Evolutionary conservation across 2,888 invertebrate genomes (phyloP), one percentile per base, ranked within the genome.

Genomic region (Dusona sp.): DNA sequence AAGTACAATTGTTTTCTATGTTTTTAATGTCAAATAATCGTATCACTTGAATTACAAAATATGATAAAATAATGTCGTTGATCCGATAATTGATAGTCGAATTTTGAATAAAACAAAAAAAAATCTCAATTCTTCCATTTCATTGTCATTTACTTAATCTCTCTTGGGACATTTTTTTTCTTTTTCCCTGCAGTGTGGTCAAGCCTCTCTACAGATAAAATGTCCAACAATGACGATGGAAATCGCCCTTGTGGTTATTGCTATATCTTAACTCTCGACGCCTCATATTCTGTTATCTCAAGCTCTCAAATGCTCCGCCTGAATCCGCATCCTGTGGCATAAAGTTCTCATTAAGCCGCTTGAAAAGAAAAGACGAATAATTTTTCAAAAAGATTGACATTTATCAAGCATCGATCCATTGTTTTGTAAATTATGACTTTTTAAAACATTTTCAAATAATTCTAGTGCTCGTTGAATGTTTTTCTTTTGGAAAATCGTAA

Each of bases 211-310:
- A 70, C 38, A 80, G 86, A 86, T 86, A 86, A 86, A 77, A 64
- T 38, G 48, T n/a, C 42, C 80, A 83, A 88, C 85, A 82, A 88
- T 84, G 88, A 87, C 87, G 88, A 88, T 88, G 88, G 84, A 89
- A 85, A 86, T 83, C 79, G 75, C 79, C 72, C 82, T 88, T 87
- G 77, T 68, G 57, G 79, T 86, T 77, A 86, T 78, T 74, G 64
- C 64, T 51, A 51, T 89, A 88, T 85, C 84, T 88, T 87, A 85
- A 81, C 84, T 65, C 83, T 73, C 54, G 61, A 77, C 75, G 79
- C 68, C 83, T 65, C 74, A 48, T 48, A 19, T 70, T 83, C 57
- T 81, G 45, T 88, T 85, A 87, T 84, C 88, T 65, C 84, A n/a
- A 85, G 87, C 85, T 73, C 65, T 65, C 65, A 45, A 70, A 33